Conservation (phyloP, 2,113 vertebrate species). For the Hirundichthys speculiger region DNA sequence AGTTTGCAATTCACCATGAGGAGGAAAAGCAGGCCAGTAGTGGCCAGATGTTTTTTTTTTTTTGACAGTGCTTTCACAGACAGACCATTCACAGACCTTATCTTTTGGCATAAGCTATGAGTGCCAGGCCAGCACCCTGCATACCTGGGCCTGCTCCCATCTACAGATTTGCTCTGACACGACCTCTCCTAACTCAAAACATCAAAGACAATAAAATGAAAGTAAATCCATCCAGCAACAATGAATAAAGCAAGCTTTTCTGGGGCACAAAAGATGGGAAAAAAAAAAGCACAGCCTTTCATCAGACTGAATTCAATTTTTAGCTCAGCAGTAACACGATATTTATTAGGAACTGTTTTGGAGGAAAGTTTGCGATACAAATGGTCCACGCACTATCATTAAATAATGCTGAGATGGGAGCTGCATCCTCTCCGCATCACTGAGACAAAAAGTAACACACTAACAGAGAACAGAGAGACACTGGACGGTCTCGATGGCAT, state of each 20-base stretch:
- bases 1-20: constrained; percentile 39
- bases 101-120: constrained; percentile 48
- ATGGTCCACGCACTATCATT: constrained; percentile 24
- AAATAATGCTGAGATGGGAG: constrained; percentile 31
- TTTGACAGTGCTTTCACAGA: constrained; percentile 52
- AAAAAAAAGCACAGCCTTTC: background rate
- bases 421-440: constrained; percentile 37
- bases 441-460: constrained; percentile 35
- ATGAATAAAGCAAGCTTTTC: constrained; percentile 19
- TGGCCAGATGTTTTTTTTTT: constrained; percentile 65
- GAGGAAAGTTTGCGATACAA: constrained; percentile 12
- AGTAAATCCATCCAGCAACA: constrained; percentile 13
- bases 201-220: constrained; percentile 63
- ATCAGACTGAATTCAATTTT: background rate
- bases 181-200: constrained; percentile 61
- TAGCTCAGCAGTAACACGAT: constrained; percentile 4
- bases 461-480: constrained; percentile 30
- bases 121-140: constrained; percentile 46
- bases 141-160: constrained; percentile 57
- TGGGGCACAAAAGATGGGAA: constrained; percentile 8
- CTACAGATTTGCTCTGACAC: constrained; percentile 38
- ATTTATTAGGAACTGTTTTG: constrained; percentile 25
- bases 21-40: constrained; percentile 28
- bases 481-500: constrained; percentile 51
- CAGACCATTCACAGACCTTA: constrained; percentile 50